Evolutionary conservation across 2,888 invertebrate genomes (phyloP), one percentile per base, ranked within the genome.

Genomic region (Temnothorax rugatulus): DNA sequence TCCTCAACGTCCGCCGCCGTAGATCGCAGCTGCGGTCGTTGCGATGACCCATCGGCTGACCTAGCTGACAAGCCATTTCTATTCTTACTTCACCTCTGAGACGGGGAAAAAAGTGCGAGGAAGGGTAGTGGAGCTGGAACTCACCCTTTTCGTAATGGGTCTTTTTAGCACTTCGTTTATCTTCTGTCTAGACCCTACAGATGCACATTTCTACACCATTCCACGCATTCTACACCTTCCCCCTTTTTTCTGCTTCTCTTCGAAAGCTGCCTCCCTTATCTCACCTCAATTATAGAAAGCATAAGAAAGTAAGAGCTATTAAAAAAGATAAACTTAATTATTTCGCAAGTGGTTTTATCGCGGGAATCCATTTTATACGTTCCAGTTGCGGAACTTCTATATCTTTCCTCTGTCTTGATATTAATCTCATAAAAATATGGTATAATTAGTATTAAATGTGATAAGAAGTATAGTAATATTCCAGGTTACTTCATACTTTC

Each of bases 31-130:
- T 84, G 82, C 73, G 57, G 57, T 73, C 66, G 66, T 66, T 73
- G 47, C 57, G 59, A 52, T 68, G 83, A 83, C 64, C 83, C 83
- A 79, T 83, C 77, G 85, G 50, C 71, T 77, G 71, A 75, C 63
- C 83, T 64, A 71, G 50, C 63, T 73, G 83, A 83, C 69, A 77
- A 61, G 54, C 66, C 73, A 68, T 83, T 68, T 77, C 83, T 74
- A 85, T 76, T 74, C 76, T 76, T 44, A 52, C 25, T 25, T 38
- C 15, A 54, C 47, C 50, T 59, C 11, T 15, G 63, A 21, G 41
- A 61, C n/a, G 50, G 25, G 9, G 8, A 76, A 76, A 82, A 52
- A 64, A 54, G 44, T n/a, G 11, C 63, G 52, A 11, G 8, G 34
- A 76, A 52, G 75, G 29, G 38, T 66, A 34, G 54, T 69, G 25